These are phyloP conservation scores for Sebastes diploproa DNA, from an alignment of 2,797 vertebrate species.

Conservation along the genomic window DNA sequence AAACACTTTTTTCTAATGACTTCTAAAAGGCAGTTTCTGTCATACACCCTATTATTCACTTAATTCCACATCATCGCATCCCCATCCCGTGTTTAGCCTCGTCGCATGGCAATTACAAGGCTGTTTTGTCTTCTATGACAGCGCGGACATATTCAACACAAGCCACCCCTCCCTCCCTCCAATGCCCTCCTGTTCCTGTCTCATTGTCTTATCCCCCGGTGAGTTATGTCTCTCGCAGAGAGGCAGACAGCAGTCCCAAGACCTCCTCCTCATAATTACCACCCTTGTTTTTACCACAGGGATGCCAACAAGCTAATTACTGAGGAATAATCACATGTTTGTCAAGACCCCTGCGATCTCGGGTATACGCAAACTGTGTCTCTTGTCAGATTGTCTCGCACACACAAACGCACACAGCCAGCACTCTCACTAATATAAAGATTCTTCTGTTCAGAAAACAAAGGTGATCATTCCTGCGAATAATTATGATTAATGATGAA, in stretches of 20 bases:
- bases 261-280: constrained; percentile 78
- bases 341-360: constrained; percentile 76
- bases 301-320: constrained; percentile 81
- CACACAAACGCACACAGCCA: constrained; percentile 28
- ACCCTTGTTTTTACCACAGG: constrained; percentile 75
- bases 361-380: constrained; percentile 63
- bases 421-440: background rate
- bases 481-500: background rate
- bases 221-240: constrained; percentile 70
- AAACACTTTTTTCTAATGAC: background rate
- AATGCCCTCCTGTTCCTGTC: constrained; percentile 53
- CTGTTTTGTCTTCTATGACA: constrained; percentile 68
- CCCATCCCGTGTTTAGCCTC: constrained; percentile 29
- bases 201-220: constrained; percentile 69
- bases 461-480: constrained; percentile 9
- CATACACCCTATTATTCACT: constrained; percentile 26
- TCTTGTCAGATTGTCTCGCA: constrained; percentile 55
- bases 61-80: constrained; percentile 47
- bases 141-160: constrained; percentile 64
- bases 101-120: constrained; percentile 62
- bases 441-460: constrained; percentile 12
- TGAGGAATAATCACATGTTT: constrained; percentile 82
- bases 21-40: constrained; percentile 29
- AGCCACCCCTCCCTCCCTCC: constrained; percentile 42
- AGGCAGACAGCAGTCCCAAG: constrained; percentile 69